phyloP scores from a whole-genome alignment of 1,140 invertebrate genomes.

The Drosophila pallidifrons region DNA sequence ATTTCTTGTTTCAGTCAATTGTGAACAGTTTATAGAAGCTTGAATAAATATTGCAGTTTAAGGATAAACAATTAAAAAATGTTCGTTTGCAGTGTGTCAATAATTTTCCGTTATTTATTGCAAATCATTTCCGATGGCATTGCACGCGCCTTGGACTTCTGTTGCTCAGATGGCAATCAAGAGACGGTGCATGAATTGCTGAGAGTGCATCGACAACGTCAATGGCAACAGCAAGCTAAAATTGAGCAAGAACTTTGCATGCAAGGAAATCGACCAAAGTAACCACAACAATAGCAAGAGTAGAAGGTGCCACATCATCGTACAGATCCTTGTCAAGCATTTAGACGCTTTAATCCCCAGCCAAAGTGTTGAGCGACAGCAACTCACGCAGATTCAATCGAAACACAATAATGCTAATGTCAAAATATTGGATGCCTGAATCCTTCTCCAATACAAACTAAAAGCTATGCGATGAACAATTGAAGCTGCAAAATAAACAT shows the following conservation, averaged over 20 bases:
- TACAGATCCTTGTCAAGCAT: background rate
- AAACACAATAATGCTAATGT: background rate
- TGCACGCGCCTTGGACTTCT: background rate
- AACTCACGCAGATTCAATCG: too few relatives aligned
- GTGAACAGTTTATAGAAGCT: background rate
- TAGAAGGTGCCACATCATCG: too few relatives aligned
- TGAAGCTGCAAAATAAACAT: too few relatives aligned
- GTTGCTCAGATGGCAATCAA: slow-evolving; percentile 5
- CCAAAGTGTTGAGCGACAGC: slow-evolving; percentile 20
- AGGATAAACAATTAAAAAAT: slow-evolving; percentile 3
- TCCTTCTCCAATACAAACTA: background rate
- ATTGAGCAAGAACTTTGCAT: too few relatives aligned
- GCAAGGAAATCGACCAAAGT: background rate
- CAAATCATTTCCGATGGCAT: background rate
- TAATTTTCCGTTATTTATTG: background rate
- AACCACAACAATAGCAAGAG: background rate
- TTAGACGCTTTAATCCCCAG: slow-evolving; percentile 14
- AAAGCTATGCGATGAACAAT: too few relatives aligned
- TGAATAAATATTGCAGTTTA: background rate
- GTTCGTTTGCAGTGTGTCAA: background rate
- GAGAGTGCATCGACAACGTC: background rate
- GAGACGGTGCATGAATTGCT: background rate
- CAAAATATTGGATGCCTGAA: slow-evolving; percentile 26
- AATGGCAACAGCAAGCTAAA: background rate
- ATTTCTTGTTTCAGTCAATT: background rate